Evolutionary conservation across 2,113 vertebrate species (phyloP).

Genomic region (Takifugu flavidus): DNA sequence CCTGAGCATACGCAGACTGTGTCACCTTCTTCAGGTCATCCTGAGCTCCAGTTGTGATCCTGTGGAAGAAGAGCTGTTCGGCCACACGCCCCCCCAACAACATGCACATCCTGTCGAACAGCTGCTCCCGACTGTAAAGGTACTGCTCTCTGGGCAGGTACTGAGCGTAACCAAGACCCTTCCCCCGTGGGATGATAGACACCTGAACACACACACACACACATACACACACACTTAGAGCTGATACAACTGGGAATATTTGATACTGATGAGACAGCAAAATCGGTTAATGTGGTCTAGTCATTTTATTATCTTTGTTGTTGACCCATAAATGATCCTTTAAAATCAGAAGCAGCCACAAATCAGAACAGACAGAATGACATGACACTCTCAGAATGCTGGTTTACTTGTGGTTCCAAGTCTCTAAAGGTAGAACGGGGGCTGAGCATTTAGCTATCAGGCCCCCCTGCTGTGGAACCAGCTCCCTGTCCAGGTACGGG

Average conservation of each 20-base stretch:
- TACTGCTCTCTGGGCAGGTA: conserved; percentile 97
- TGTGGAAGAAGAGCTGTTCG: conserved; percentile 92
- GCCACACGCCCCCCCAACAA: conserved; percentile 90
- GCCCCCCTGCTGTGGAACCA: too few relatives aligned
- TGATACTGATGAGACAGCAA: too few relatives aligned
- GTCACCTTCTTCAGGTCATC: conserved; percentile 95
- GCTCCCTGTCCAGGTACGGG: too few relatives aligned
- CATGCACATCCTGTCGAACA: conserved; percentile 99
- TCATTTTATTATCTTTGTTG: too few relatives aligned
- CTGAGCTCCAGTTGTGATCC: conserved; percentile 93
- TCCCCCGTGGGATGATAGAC: conserved; percentile 95
- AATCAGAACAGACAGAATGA: too few relatives aligned
- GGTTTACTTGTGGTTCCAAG: too few relatives aligned
- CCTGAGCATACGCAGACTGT: conserved; percentile 96
- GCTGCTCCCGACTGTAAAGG: conserved; percentile 93
- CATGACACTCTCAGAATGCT: too few relatives aligned
- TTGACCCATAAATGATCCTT: too few relatives aligned
- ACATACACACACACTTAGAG: not conserved
- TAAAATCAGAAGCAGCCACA: too few relatives aligned
- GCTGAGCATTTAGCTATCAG: too few relatives aligned
- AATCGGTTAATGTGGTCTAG: too few relatives aligned
- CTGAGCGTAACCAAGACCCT: conserved; percentile 95
- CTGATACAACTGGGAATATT: not conserved
- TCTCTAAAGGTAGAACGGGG: too few relatives aligned
- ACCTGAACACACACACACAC: conserved; percentile 74